Evolutionary conservation across 2,797 vertebrate genomes (phyloP).

Genomic region (Lacerta agilis): DNA sequence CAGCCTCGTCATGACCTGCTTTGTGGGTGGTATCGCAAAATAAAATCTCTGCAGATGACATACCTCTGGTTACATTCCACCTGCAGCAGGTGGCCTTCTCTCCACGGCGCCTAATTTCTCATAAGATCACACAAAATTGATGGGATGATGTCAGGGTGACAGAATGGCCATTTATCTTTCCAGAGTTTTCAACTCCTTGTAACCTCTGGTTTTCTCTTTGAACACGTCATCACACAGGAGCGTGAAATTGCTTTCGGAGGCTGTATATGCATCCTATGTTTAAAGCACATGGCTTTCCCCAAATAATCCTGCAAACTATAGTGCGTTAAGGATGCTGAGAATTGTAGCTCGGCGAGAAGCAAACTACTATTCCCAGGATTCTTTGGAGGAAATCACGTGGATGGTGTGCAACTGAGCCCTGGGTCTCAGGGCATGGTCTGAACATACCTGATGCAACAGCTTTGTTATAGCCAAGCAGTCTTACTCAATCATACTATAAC

Average conservation of each 20-base stretch:
- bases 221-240: not conserved
- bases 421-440: not conserved
- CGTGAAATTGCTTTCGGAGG: not conserved
- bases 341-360: too few relatives aligned
- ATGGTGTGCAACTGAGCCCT: too few relatives aligned
- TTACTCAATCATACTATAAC: not conserved
- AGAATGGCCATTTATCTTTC: not conserved
- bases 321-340: too few relatives aligned
- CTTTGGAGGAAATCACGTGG: too few relatives aligned
- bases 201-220: not conserved
- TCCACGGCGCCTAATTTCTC: constrained; percentile 21
- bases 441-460: not conserved
- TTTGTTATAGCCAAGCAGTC: not conserved
- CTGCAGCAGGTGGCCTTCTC: constrained; percentile 1
- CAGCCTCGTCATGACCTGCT: not conserved
- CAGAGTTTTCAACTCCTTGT: not conserved
- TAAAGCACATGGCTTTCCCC: too few relatives aligned
- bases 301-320: too few relatives aligned
- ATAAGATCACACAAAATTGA: constrained; percentile 35
- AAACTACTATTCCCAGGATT: too few relatives aligned
- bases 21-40: constrained; percentile 51
- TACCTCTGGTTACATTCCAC: not conserved
- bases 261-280: too few relatives aligned
- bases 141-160: not conserved
- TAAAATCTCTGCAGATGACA: not conserved